Base-by-base conservation (phyloP, 64 coral and sea anemone genomes). In the Montipora cactus region DNA sequence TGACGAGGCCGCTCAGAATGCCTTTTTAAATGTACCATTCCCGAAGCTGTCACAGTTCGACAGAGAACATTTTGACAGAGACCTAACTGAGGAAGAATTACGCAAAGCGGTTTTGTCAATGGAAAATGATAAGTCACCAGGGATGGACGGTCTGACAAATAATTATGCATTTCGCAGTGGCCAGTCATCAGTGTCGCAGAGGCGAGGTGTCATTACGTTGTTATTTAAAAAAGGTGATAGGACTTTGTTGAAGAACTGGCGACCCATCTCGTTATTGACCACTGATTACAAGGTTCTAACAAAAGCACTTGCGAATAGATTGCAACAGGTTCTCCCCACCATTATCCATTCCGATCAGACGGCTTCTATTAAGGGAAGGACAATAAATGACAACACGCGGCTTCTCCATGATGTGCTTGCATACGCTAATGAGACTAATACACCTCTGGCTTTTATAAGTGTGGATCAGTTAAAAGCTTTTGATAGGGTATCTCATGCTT, bases 201-300 rank as follows among this genome's bases (percentile, higher is more conserved):
- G 79, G 5, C 53, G 53, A 57, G 53, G 53, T 11, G 10, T 57
- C 53, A 57, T 57, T 57, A 8, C 3, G 0, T 11, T 57, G 53
- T 8, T 57, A 57, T 57, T 57, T 11, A 57, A 57, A 11, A 57
- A 57, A 57, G 53, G 10, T 8, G 53, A 57, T 57, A 9, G 52
- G 4, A 81, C 79, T 12, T 3, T 10, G 9, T 73, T 92, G 15
- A 67, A 53, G 2, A 88, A 88, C 25, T 95, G 93, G 93, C 4
- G 87, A 67, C 87, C 52, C 4, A 89, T 95, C 19, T 66, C 93
- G 0, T 80, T 95, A 5, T 58, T 95, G 7, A 95, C 44, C 9
- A 68, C 80, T 5, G 93, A 90, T 49, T 95, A 95, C 45, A 95
- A 95, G 55, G 81, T 90, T 0, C 28, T 95, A 20, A 78, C 93